phyloP scores from a whole-genome alignment of 2,888 invertebrate species.

The Dendrolimus pini region DNA sequence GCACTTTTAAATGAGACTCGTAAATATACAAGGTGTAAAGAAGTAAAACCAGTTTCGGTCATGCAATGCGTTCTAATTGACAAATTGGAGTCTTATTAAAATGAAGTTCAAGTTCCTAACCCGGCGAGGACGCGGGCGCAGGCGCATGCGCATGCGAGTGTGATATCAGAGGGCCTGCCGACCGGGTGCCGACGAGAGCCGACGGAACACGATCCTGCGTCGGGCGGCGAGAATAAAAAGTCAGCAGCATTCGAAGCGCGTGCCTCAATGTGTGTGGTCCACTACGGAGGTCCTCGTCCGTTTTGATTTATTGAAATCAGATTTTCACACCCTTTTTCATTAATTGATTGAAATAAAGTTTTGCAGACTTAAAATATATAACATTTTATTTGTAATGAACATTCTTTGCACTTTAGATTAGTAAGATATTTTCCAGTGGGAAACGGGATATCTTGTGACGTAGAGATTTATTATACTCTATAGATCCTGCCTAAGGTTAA shows the following conservation, averaged over 20 bases:
- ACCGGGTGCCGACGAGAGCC: conserved; percentile 59
- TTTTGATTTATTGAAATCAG: conserved; percentile 67
- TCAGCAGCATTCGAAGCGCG: conserved; percentile 81
- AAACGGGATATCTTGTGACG: no score
- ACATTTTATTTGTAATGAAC: neutral
- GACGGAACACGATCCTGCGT: conserved; percentile 51
- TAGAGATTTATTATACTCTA: no score
- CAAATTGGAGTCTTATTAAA: conserved; percentile 84
- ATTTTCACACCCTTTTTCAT: conserved; percentile 61
- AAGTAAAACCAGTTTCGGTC: conserved; percentile 67
- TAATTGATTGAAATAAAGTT: conserved; percentile 30
- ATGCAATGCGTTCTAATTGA: conserved; percentile 79
- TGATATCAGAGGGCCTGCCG: conserved; percentile 55
- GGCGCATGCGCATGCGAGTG: conserved; percentile 30
- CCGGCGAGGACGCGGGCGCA: conserved; percentile 43
- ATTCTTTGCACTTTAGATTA: neutral
- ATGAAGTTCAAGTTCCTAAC: conserved; percentile 74
- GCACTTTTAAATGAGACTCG: conserved; percentile 44
- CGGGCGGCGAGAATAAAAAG: conserved; percentile 62
- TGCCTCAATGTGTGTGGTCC: conserved; percentile 86
- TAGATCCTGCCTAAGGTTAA: no score
- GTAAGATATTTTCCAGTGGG: neutral
- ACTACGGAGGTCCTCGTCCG: conserved; percentile 68
- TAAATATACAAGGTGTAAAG: conserved; percentile 63
- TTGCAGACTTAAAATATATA: neutral